Evolutionary conservation across 1,140 invertebrate genomes (phyloP).

Genomic region (Pachypsylla venusta): DNA sequence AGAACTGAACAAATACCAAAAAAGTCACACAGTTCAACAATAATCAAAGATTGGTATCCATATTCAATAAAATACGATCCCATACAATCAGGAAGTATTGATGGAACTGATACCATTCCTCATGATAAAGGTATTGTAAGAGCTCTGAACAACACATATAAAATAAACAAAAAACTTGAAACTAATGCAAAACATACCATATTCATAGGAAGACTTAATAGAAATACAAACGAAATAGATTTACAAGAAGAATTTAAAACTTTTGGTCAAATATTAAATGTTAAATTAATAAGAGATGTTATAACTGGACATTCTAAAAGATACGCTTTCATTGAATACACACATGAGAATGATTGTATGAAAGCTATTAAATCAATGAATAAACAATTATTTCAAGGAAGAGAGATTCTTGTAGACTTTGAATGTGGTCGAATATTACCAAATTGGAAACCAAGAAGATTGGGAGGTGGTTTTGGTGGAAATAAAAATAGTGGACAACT

Average conservation of each 20-base stretch:
- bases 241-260: conserved; percentile 41
- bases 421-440: conserved; percentile 40
- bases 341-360: conserved; percentile 41
- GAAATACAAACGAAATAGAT: conserved; percentile 43
- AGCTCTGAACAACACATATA: conserved; percentile 53
- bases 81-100: conserved; percentile 62
- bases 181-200: conserved; percentile 56
- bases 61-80: conserved; percentile 44
- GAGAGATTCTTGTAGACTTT: conserved; percentile 43
- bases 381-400: conserved; percentile 27
- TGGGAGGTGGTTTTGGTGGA: conserved; percentile 74
- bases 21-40: no score
- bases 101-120: conserved; percentile 65
- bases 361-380: background rate
- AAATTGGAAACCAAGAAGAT: conserved; percentile 68
- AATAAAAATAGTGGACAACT: conserved; percentile 76
- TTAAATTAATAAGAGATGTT: conserved; percentile 56
- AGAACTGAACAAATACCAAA: no score
- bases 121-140: conserved; percentile 64
- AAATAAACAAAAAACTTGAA: conserved; percentile 45
- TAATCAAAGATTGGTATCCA: conserved; percentile 36
- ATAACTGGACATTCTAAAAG: conserved; percentile 67
- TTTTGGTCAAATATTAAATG: conserved; percentile 48
- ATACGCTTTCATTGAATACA: conserved; percentile 77
- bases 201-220: conserved; percentile 61